These are phyloP conservation scores for Atta colombica DNA, from an alignment of 1,140 invertebrate species.

Conservation along the genomic window DNA sequence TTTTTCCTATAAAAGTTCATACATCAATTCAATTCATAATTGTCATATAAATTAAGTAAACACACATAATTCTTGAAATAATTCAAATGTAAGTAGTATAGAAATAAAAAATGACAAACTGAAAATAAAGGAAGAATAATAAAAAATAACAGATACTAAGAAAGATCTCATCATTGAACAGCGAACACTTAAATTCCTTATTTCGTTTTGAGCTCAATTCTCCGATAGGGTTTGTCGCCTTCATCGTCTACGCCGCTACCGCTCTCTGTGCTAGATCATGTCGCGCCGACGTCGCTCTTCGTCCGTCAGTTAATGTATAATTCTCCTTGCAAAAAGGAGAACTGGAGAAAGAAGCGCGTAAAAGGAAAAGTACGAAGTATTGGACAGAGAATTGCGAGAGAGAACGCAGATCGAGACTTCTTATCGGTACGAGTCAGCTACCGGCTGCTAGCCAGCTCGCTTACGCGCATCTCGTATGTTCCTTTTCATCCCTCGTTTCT, in stretches of 20 bases:
- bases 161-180: conserved; percentile 76
- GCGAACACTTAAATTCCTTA: conserved; percentile 81
- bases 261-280: background rate
- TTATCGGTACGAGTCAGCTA: conserved; percentile 81
- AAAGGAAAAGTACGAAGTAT: conserved; percentile 55
- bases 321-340: conserved; percentile 73
- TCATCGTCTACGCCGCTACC: conserved; percentile 39
- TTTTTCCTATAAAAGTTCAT: background rate
- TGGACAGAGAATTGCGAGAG: conserved; percentile 62
- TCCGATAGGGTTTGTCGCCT: conserved; percentile 71
- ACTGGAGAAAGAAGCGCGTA: conserved; percentile 50
- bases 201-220: conserved; percentile 79
- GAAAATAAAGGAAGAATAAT: conserved; percentile 16
- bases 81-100: conserved; percentile 55
- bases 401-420: conserved; percentile 80
- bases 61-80: conserved; percentile 60
- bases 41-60: background rate
- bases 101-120: conserved; percentile 54
- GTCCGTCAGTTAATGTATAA: conserved; percentile 78
- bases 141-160: conserved; percentile 50
- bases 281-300: conserved; percentile 34
- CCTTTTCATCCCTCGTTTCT: conserved; percentile 63
- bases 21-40: background rate
- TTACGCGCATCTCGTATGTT: conserved; percentile 66
- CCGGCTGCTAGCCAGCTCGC: conserved; percentile 69